phyloP scores from a whole-genome alignment of 2,888 invertebrate genomes.

The Plutella xylostella region DNA sequence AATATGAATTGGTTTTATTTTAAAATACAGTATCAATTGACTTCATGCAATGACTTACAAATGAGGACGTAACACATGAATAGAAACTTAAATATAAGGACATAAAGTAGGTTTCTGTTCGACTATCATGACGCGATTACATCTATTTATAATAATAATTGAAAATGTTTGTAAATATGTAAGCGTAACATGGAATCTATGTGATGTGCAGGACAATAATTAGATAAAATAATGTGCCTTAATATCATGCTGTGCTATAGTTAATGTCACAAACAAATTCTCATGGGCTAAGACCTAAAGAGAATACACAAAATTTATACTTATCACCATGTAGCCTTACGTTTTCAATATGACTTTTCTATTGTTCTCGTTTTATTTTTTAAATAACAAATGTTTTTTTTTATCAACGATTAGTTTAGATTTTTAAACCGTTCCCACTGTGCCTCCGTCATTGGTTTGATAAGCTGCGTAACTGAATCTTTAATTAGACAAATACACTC shows the following conservation, averaged over 20 bases:
- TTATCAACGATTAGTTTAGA: too few relatives aligned
- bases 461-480: too few relatives aligned
- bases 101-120: neutral
- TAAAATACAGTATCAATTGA: neutral
- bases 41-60: neutral
- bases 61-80: neutral
- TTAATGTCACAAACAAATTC: constrained; percentile 2
- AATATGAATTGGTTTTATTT: too few relatives aligned
- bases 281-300: neutral
- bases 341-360: too few relatives aligned
- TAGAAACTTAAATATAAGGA: neutral
- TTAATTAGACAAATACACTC: too few relatives aligned
- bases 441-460: too few relatives aligned
- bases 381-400: neutral
- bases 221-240: constrained; percentile 2
- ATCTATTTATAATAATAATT: neutral
- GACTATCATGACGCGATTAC: too few relatives aligned
- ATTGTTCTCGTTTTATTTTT: too few relatives aligned
- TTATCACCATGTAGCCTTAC: neutral
- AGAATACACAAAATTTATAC: neutral
- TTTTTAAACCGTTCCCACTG: too few relatives aligned
- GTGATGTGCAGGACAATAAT: constrained; percentile 3
- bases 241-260: constrained; percentile 3
- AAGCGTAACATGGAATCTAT: neutral
- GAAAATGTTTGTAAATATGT: constrained; percentile 4